Evolutionary conservation across 2,113 vertebrate genomes (phyloP), one percentile per base, ranked within the genome.

Genomic region (Varanus salvator): DNA sequence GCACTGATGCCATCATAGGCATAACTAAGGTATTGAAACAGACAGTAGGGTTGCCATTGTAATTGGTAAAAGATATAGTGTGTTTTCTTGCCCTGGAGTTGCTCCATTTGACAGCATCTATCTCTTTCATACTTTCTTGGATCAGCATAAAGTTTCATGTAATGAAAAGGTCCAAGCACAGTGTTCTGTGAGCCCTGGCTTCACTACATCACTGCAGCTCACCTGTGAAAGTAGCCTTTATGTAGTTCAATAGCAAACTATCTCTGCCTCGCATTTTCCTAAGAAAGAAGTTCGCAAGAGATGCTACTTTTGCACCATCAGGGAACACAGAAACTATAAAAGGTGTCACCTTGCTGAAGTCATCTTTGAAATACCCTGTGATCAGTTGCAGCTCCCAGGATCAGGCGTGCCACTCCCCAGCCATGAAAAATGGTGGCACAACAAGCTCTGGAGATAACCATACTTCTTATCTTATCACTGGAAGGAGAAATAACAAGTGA

Each of bases 401-500:
- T 92, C 77, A 75, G 50, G 8, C 90, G 25, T 69, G 91, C 71
- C 82, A 64, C 2, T 21, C 17, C 60, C 91, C 89, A 92, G 85
- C 87, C 74, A 76, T 92, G 92, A 93, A 88, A 29, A 93, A 87
- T 92, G 69, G 48, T 19, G 88, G 86, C 60, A 66, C 86, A 92
- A 92, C 82, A 90, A 93, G 90, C 60, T 72, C 38, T 19, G 89
- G 19, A 92, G 71, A 34, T 44, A 66, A 80, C 44, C 68, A 29
- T 88, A 29, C 90, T 93, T 95, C 87, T 93, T 90, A 44, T 93
- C 23, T 90, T 91, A 69, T 68, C 87, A 88, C 25, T 87, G 76
- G 89, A 87, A 94, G 92, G 66, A 93, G 86, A 94, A 93, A 93
- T 91, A 84, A 89, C 92, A 95, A 93, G 72, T 90, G 88, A 82